Evolutionary conservation across 53 echinoderm and acorn worm genomes (phyloP), one percentile per base, ranked within the genome.

Genomic region (Paracentrotus lividus): DNA sequence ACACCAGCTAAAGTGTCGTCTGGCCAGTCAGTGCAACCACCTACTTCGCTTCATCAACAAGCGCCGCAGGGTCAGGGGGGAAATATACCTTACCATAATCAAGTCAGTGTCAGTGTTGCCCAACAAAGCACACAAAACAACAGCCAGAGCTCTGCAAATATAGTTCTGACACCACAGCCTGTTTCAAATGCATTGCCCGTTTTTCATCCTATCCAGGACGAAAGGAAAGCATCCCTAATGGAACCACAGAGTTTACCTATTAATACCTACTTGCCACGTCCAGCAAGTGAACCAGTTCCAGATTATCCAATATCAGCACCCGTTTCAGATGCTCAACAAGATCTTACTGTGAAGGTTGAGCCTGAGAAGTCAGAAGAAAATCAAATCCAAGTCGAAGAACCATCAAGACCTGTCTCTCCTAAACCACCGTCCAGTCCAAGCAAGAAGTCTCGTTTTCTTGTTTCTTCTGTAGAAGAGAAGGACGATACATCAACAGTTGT

Each of bases 241-340:
- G 92, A 92, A 4, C 13, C 77, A 4, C 92, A 57, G 56, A 57
- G 81, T 53, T 81, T 92, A 44, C 92, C 92, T 16, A 78, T 92
- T 20, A 12, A 92, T 60, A 78, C 12, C 58, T 92, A 56, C 81
- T 42, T 92, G 77, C 92, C 92, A 1, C 92, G 92, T 36, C 92
- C 92, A 57, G 78, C 57, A 54, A 92, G 92, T 92, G 92, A 92
- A 56, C 92, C 92, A 24, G 92, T 78, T 53, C 92, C 92, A 58
- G 77, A 92, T 44, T 24, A 75, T 1, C 76, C 52, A 33, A n/a
- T n/a, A n/a, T 7, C 72, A 45, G 33, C 72, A 45, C 90, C 90
- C 32, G 33, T n/a, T 56, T 42, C 42, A 40, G 92, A 92, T 23
- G n/a, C 57, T 42, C 54, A 54, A n/a, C 78, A 77, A 13, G 92